Base-by-base conservation (phyloP, 1,140 invertebrate genomes). In the Drosophila athabasca region DNA sequence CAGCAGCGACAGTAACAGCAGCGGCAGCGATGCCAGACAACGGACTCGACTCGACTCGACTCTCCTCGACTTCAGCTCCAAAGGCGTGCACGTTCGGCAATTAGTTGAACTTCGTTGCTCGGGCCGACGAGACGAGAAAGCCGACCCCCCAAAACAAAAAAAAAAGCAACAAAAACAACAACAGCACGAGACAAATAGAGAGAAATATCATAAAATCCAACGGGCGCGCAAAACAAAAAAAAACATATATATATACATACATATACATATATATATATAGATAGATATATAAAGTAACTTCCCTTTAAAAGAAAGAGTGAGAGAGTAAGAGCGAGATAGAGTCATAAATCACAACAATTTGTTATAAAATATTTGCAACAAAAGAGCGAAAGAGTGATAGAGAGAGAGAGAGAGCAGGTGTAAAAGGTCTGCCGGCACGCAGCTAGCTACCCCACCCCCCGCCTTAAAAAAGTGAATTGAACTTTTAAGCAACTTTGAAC, bases 21-120 rank as follows among this genome's bases (percentile, higher is more conserved):
- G 26, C 53, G 31, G 49, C 71, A 39, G 61, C 71, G 53, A 50
- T 61, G 57, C 41, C 55, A 39, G 24, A 35, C 70, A 24, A 45
- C 35, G 50, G 49, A 43, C 44, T 45, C 53, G 52, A 49, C 74
- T 60, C 24, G 24, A 26, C 26, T 55, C 68, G 54, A 65, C 62
- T 44, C 22, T 35, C 44, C 50, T 62, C 59, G 55, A 67, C 70
- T 62, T 70, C 58, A 66, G 57, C 57, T 48, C 51, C 68, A 66
- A 74, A 53, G 67, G 55, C 69, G 65, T n/a, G 65, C 77, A 62
- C 65, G 81, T 77, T 80, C 81, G 81, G 81, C 72, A 80, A 80
- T 84, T 80, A 84, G 81, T 84, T 84, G 62, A 77, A 85, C 81
- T 85, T 84, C 76, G 76, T 84, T 83, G 75, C 75, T 83, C 76